Evolutionary conservation across 2,113 vertebrate species (phyloP).

Genomic region (Theropithecus gelada): DNA sequence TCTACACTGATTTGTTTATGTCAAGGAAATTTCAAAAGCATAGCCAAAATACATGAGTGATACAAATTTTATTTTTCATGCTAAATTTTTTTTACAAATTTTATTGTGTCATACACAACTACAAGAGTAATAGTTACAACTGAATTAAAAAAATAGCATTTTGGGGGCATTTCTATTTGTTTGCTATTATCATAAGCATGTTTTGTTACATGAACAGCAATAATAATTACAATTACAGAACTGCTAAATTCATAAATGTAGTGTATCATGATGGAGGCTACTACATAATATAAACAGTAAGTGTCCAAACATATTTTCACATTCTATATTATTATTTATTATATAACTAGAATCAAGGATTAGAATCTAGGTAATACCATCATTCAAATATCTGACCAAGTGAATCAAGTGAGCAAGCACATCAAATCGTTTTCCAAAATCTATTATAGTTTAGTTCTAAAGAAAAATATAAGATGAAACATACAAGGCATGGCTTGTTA

Average conservation of each 20-base stretch:
- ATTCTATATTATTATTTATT: constrained; percentile 20
- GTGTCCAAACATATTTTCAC: neutral
- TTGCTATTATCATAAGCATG: constrained; percentile 71
- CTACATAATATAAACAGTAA: constrained; percentile 41
- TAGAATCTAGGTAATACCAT: neutral
- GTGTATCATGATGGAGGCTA: neutral
- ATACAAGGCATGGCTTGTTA: neutral
- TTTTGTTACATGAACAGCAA: constrained; percentile 74
- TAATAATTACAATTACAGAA: constrained; percentile 72
- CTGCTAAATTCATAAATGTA: constrained; percentile 2
- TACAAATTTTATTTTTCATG: constrained; percentile 84
- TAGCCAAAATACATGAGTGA: constrained; percentile 53
- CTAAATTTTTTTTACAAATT: constrained; percentile 77
- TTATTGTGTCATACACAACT: constrained; percentile 79
- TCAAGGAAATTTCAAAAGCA: constrained; percentile 48
- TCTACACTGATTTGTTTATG: neutral
- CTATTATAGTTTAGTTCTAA: constrained; percentile 24
- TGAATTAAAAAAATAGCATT: constrained; percentile 86
- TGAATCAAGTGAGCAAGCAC: neutral
- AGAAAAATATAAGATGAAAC: constrained; percentile 19
- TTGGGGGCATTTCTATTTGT: constrained; percentile 80
- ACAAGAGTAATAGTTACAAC: constrained; percentile 80
- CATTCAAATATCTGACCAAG: constrained; percentile 1
- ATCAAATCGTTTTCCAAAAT: constrained; percentile 29
- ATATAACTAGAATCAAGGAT: neutral